These are phyloP conservation scores for Corythaixoides concolor DNA, from an alignment of 2,113 vertebrate species.

Conservation along the genomic window DNA sequence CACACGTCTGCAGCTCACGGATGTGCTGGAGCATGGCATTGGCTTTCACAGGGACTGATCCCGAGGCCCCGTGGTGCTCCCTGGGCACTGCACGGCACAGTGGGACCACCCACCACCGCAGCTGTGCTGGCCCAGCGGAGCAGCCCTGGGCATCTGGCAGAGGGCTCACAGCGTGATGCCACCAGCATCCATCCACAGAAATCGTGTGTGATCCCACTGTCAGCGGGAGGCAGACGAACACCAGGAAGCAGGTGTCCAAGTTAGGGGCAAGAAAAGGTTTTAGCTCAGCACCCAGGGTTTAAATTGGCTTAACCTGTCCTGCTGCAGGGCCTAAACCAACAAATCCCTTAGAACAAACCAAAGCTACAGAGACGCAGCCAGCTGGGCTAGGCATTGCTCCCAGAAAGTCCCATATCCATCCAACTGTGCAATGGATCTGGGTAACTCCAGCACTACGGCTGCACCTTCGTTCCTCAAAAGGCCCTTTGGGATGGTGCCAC, in stretches of 20 bases:
- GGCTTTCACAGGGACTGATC: not conserved
- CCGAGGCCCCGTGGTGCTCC: accelerated
- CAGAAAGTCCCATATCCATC: not conserved
- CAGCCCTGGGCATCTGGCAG: not conserved
- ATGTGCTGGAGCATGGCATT: accelerated
- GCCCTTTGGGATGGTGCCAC: not conserved
- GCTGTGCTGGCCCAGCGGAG: not conserved
- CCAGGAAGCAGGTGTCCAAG: accelerated
- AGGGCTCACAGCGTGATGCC: not conserved
- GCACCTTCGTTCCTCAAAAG: not conserved
- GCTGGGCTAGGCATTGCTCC: not conserved
- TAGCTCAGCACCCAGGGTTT: not conserved
- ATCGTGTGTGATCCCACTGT: accelerated
- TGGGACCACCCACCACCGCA: accelerated
- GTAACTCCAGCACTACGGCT: not conserved
- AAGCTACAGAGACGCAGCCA: not conserved
- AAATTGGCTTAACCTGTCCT: not conserved
- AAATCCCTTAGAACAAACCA: not conserved
- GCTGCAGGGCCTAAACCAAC: not conserved
- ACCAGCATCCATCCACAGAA: not conserved
- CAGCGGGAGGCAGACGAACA: not conserved
- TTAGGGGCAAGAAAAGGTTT: not conserved
- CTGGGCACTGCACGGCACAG: not conserved
- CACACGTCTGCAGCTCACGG: accelerated
- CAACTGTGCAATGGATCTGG: not conserved